Base-by-base conservation (phyloP, 2,888 invertebrate genomes). In the Drymonia ruficornis region DNA sequence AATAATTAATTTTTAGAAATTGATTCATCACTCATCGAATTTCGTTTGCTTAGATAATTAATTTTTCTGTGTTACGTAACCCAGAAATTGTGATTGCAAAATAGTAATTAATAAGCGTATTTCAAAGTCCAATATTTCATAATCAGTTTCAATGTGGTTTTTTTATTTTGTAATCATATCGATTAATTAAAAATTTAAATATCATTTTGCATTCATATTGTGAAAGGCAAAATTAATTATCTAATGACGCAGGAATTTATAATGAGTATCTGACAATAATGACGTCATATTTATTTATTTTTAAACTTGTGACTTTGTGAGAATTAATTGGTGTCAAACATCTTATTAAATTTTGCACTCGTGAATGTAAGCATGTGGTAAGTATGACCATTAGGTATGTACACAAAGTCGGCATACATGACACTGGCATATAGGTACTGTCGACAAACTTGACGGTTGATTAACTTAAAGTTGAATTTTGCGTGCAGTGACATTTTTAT, bases 141-240 rank as follows among this genome's bases (percentile, higher is more conserved):
- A 50, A 56, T 61, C 62, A 58, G 45, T 59, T 31, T 55, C 72
- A 69, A 66, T 64, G 62, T 46, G 31, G 46, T 57, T 51, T 58
- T 59, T 38, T 55, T 54, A 56, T 61, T 59, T 57, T 61, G 59
- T 64, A 56, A 70, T 70, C 59, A 68, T 69, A 59, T 55, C 47
- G 53, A 42, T 40, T 57, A 70, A 72, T 72, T 69, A 72, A 72
- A 61, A 67, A 66, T 63, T 63, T 56, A 61, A 58, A 68, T 23
- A 56, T 56, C 58, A 65, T 54, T 59, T 61, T 60, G 61, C 65
- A 59, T 63, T 53, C n/a, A 38, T 38, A 38, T 31, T 36, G 36
- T n/a, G 1, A n/a, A n/a, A 36, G 5, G n/a, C 4, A 3, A 36
- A 3, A n/a, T 36, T 34, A 28, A 28, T 36, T 36, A 36, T n/a